Percentiles rank a stretch among this genome's conserved stretches.
Conservation (phyloP, 2,888 invertebrate genomes). For the Thelaira solivaga region DNA sequence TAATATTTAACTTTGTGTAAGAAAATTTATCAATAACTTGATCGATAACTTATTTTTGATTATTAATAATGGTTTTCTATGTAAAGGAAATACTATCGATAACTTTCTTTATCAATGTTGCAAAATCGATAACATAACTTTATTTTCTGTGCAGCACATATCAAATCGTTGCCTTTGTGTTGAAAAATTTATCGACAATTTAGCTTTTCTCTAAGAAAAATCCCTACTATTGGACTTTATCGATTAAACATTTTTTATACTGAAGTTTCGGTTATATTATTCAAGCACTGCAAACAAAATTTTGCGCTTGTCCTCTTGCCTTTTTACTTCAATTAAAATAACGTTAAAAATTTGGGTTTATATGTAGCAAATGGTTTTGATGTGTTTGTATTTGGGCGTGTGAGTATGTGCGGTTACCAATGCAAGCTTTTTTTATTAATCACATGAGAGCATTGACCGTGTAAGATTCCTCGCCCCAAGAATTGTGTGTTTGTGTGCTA, state of each 20-base stretch:
- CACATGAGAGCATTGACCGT: conserved; percentile 16
- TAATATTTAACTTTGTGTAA: too few species aligned
- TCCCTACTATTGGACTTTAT: neutral
- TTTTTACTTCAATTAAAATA: neutral
- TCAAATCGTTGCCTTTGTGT: too few species aligned
- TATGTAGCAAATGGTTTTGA: neutral
- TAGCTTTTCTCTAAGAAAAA: neutral
- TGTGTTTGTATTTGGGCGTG: neutral
- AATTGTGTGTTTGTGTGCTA: neutral
- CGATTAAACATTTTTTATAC: too few species aligned
- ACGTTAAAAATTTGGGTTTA: neutral
- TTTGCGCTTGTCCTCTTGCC: too few species aligned
- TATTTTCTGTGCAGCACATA: too few species aligned
- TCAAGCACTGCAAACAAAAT: too few species aligned
- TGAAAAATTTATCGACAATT: neutral
- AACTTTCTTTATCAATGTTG: too few species aligned
- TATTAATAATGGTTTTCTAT: neutral
- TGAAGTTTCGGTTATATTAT: too few species aligned
- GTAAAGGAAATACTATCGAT: neutral
- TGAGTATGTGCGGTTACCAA: conserved; percentile 1
- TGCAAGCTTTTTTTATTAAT: conserved; percentile 27
- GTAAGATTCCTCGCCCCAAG: neutral
- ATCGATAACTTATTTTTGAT: neutral
- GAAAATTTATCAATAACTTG: neutral
- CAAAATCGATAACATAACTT: neutral